Base-by-base conservation (phyloP, 92 coral and sea anemone genomes). In the Porites rus region DNA sequence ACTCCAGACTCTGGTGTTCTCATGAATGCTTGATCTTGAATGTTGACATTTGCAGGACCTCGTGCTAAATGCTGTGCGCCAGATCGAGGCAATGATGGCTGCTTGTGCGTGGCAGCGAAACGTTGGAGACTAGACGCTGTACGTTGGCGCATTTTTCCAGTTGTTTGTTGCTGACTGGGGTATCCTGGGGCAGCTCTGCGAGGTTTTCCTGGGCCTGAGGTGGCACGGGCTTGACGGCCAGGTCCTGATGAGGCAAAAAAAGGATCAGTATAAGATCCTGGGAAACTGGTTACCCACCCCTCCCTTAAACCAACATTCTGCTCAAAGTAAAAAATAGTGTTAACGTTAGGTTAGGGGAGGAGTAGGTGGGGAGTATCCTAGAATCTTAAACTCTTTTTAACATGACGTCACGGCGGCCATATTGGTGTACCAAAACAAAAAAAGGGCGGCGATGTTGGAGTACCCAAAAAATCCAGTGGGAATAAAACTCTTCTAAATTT, bases 1-100 rank as follows among this genome's bases (percentile, higher is more conserved):
- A 94, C 99, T 76, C 99, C 99, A 17, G 99, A 97, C 63, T 97
- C 98, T 19, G 99, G 99, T 24, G 99, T 97, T 82, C 91, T 92
- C 99, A 97, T 97, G 63, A 97, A 97, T 12, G 94, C 92, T 7
- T 96, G 93, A 56, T 92, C 91, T 3, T 66, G 58, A 17, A 92
- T 90, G 81, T 95, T 93, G 20, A 91, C 82, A n/a, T 92, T 85
- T 0, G 94, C 75, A 20, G 93, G 93, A 19, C 96, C 93, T 65
- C 89, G 94, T 10, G 99, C 99, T 65, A 87, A 87, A 75, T 97
- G 94, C 20, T 94, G 98, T 4, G 99, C 99, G 7, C 99, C 98
- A 63, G 98, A 92, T 50, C 95, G 87, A 0, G 99, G 99, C 70
- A 97, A 71, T 4, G 96, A 89, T 0, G 99, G 99, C 72, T 95